Base-by-base conservation (phyloP, 2,797 vertebrate species). In the Anniella stebbinsi region DNA sequence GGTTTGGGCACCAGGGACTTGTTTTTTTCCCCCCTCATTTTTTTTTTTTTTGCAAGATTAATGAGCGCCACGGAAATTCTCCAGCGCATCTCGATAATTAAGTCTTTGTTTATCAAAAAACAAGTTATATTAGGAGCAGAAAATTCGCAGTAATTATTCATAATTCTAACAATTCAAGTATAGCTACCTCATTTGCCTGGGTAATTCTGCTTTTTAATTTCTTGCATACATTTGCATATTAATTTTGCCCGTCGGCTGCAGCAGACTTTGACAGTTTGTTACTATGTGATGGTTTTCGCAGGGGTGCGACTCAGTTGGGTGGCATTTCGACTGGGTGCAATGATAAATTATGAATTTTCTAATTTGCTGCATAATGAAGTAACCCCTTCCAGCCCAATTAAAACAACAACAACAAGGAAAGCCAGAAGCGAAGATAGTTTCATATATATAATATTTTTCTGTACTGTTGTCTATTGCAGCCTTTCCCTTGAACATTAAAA, bases 121-220 rank as follows among this genome's bases (percentile, higher is more conserved):
- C 98, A 99, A 99, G 99, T 99, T 99, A 99, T 99, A 99, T 99
- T 99, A 99, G 99, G 99, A 99, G 98, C 99, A 99, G 99, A 99
- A 99, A 99, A 99, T 99, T 99, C 98, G 97, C 98, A 99, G 98
- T 99, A 99, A 99, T 99, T 99, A 99, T 99, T 99, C 99, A 99
- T 99, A 99, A 99, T 99, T 99, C 99, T 99, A 99, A 99, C 99
- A 99, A 99, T 99, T 99, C 99, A 99, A 99, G 99, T 99, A 99
- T 99, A 99, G 99, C 99, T 99, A 99, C 99, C 99, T 99, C 99
- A 99, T 99, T 99, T 99, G 99, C 98, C 99, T 99, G 98, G 99
- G 99, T 99, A 99, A 99, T 99, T 99, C 98, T 99, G 98, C 98
- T 99, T 99, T 99, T 99, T 99, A 99, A 99, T 99, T 99, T 99